Base-by-base conservation (phyloP, 2,113 vertebrate genomes). In the Osmerus mordax region DNA sequence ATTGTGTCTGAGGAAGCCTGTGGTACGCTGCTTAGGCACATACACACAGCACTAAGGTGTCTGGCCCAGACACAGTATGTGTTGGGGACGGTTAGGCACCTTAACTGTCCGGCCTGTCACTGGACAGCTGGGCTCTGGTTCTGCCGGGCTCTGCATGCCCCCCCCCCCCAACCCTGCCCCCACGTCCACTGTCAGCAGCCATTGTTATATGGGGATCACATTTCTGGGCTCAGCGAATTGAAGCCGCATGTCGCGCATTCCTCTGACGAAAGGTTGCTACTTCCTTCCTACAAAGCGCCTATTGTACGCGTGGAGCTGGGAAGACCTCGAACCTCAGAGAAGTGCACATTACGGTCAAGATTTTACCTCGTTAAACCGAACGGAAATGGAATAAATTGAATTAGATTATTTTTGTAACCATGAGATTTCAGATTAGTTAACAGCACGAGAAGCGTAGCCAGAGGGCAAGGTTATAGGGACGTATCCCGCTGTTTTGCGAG, bases 221-320 rank as follows among this genome's bases (percentile, higher is more conserved):
- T 90, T 90, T 90, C 86, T 79, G 78, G 64, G 81, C 84, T 85
- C 74, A 67, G 81, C 55, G 80, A 88, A 89, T 89, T 84, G 78
- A 85, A 90, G 85, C 83, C 25, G 81, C 91, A 86, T 92, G 86
- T 87, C 84, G 87, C 69, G 78, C 88, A 92, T 93, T 92, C 90
- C 89, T 87, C 76, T 68, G 80, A 83, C 78, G 86, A 81, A 90
- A 87, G 89, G 90, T 89, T 91, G 77, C 69, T 78, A 78, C 87
- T 83, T 87, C 75, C 71, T 86, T 61, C 78, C 66, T 28, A 92
- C 89, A 93, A 92, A 90, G 90, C 78, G 62, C 64, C 72, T 83
- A 84, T 91, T 92, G 89, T 91, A 70, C 74, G 72, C 59, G 15
- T 29, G 69, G 64, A 64, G 65, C 81, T 68, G 54, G 28, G 51